Evolutionary conservation across 2,888 invertebrate genomes (phyloP).

Genomic region (Phrixothrix hirtus): DNA sequence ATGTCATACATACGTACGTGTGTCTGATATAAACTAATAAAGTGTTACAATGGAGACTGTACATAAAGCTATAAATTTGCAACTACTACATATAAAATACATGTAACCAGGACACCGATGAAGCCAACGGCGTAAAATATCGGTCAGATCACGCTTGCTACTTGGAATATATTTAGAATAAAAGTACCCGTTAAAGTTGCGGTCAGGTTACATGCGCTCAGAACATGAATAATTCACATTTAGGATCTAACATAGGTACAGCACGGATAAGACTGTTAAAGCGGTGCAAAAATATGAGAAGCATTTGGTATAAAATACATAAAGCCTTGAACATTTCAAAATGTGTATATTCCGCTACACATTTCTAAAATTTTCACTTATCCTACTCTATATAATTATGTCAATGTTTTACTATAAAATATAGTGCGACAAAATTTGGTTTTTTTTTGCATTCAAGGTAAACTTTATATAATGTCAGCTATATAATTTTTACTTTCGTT

Average conservation of each 20-base stretch:
- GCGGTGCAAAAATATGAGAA: slow-evolving; percentile 38
- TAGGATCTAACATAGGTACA: slow-evolving; percentile 40
- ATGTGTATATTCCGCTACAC: neutral
- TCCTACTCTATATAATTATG: neutral
- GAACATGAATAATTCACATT: slow-evolving; percentile 48
- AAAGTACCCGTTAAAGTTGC: slow-evolving; percentile 44
- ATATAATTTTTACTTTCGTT: no score
- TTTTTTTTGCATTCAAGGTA: no score
- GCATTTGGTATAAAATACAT: slow-evolving; percentile 31
- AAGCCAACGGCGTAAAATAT: slow-evolving; percentile 32
- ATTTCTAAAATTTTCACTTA: neutral
- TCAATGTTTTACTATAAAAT: neutral
- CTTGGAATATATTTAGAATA: slow-evolving; percentile 43
- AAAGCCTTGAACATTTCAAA: slow-evolving; percentile 13
- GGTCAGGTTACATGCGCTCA: slow-evolving; percentile 45
- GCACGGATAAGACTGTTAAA: slow-evolving; percentile 39
- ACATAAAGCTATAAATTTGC: neutral
- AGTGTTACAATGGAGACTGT: no score
- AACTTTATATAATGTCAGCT: no score
- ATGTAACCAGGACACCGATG: neutral
- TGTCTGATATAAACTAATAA: no score
- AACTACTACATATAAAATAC: neutral
- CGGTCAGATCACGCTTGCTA: slow-evolving; percentile 40
- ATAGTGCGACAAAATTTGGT: no score
- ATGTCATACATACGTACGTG: no score